phyloP scores from a whole-genome alignment of 2,888 invertebrate species.

The Hirtodrosophila cameraria region DNA sequence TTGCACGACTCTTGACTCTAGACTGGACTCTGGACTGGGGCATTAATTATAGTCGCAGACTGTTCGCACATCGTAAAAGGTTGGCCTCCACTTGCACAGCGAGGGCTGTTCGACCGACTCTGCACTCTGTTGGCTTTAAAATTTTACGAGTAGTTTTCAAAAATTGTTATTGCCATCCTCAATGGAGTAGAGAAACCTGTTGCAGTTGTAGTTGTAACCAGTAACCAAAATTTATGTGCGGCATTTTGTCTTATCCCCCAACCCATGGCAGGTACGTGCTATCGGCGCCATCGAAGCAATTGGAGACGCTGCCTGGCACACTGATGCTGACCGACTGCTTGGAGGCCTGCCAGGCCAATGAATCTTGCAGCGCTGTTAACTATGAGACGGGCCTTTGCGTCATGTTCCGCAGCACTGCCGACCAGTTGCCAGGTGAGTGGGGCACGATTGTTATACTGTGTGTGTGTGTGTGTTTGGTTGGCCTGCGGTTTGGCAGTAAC shows the following conservation, averaged over 20 bases:
- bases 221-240: conserved; percentile 64
- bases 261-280: conserved; percentile 86
- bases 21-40: conserved; percentile 7
- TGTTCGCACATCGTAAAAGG: conserved; percentile 66
- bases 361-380: conserved; percentile 96
- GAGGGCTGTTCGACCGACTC: conserved; percentile 6
- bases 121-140: background rate
- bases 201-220: too few species aligned
- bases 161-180: conserved; percentile 4
- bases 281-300: conserved; percentile 94
- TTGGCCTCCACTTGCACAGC: conserved; percentile 1
- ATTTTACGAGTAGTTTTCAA: background rate
- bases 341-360: conserved; percentile 95
- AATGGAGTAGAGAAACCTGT: conserved; percentile 45
- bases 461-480: too few species aligned
- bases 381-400: conserved; percentile 98
- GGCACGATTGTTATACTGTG: conserved; percentile 36
- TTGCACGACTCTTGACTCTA: too few species aligned
- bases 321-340: conserved; percentile 97
- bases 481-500: conserved; percentile 21
- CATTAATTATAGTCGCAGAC: conserved; percentile 49
- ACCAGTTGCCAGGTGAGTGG: conserved; percentile 92
- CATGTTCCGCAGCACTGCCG: conserved; percentile 92
- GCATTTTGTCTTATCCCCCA: conserved; percentile 64
- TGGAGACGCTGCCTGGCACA: conserved; percentile 95